These are phyloP conservation scores for Drosophila kanapiae DNA, from an alignment of 1,140 invertebrate genomes.

Conservation along the genomic window DNA sequence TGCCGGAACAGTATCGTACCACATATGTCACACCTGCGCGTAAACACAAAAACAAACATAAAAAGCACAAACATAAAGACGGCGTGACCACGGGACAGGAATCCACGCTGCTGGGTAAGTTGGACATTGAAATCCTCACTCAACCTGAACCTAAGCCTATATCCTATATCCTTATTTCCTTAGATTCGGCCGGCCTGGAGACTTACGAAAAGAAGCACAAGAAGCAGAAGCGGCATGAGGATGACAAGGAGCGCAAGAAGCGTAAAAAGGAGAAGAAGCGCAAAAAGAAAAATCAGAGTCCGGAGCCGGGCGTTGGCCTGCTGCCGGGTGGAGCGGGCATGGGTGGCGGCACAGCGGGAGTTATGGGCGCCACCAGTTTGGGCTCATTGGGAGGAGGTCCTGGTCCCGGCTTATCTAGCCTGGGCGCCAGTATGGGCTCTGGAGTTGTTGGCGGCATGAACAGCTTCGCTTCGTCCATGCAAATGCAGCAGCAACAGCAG, in stretches of 20 bases:
- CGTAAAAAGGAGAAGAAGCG: constrained; percentile 98
- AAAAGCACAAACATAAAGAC: constrained; percentile 97
- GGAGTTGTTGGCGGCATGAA: constrained; percentile 57
- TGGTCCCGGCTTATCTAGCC: constrained; percentile 54
- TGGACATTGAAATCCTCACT: not conserved
- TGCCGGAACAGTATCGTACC: constrained; percentile 98
- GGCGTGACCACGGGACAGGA: constrained; percentile 90
- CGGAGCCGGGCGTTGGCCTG: constrained; percentile 89
- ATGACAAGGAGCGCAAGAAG: constrained; percentile 97
- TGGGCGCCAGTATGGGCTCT: constrained; percentile 40
- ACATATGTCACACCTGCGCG: constrained; percentile 95
- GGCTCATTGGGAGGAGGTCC: constrained; percentile 42
- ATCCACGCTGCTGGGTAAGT: constrained; percentile 87
- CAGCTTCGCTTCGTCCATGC: constrained; percentile 64
- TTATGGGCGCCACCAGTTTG: constrained; percentile 63
- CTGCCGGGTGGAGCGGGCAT: constrained; percentile 54
- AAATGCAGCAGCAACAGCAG: constrained; percentile 54
- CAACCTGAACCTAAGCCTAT: not conserved
- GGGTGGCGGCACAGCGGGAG: constrained; percentile 57
- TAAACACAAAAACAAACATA: constrained; percentile 97
- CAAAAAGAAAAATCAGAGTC: constrained; percentile 97
- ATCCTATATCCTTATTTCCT: constrained; percentile 49
- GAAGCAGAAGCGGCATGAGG: constrained; percentile 97
- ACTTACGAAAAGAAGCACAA: constrained; percentile 98
- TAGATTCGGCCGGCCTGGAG: constrained; percentile 89